Evolutionary conservation across 2,113 vertebrate species (phyloP).

Genomic region (Microcebus ravelobensis): DNA sequence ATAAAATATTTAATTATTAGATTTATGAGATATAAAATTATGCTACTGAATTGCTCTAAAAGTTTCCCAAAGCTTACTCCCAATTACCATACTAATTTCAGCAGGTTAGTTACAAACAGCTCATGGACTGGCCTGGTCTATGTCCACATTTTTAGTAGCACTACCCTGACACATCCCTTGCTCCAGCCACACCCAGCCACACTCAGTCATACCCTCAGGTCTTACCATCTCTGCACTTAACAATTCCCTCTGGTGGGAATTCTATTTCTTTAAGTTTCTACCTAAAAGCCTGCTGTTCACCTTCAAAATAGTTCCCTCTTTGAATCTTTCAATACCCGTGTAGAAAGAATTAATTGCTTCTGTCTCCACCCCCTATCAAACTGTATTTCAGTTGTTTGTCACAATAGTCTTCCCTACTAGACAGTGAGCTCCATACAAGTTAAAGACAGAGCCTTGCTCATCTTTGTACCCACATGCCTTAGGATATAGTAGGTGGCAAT

Average conservation of each 20-base stretch:
- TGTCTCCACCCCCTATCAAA: background rate
- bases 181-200: background rate
- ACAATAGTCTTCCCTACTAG: background rate
- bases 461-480: background rate
- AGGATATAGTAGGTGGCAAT: background rate
- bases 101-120: background rate
- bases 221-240: background rate
- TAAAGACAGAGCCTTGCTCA: background rate
- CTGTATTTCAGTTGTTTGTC: background rate
- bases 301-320: background rate
- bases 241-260: background rate
- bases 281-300: background rate
- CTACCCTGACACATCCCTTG: background rate
- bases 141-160: no score
- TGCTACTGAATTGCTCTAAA: background rate
- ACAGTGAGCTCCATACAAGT: background rate
- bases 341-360: background rate
- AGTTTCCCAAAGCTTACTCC: background rate
- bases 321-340: background rate
- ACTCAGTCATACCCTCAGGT: background rate
- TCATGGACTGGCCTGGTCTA: fast-evolving
- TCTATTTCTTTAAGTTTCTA: background rate
- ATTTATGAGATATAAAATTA: background rate
- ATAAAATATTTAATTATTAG: background rate
- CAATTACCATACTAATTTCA: background rate